These are phyloP conservation scores for Hycleus cichorii DNA, from an alignment of 1,140 invertebrate genomes.

Conservation along the genomic window DNA sequence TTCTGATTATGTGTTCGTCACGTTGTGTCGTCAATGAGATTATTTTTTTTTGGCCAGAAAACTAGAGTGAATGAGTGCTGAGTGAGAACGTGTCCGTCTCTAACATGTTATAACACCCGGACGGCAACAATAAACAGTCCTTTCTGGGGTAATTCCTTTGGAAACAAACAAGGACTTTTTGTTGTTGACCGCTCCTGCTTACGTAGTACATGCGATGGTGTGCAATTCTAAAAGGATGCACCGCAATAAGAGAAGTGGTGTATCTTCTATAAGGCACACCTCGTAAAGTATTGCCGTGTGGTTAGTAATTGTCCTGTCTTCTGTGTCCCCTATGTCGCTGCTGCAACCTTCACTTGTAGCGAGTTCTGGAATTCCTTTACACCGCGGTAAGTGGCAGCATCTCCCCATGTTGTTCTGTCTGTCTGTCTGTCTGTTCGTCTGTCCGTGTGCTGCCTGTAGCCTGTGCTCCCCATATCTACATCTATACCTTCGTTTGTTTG, in stretches of 20 bases:
- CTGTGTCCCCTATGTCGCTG: constrained; percentile 66
- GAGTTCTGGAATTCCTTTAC: constrained; percentile 95
- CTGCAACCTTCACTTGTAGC: constrained; percentile 65
- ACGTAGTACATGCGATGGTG: constrained; percentile 26
- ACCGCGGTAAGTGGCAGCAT: constrained; percentile 87
- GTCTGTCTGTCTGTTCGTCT: constrained; percentile 38
- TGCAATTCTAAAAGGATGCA: no score
- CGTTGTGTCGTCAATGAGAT: constrained; percentile 34
- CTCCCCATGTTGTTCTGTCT: constrained; percentile 40
- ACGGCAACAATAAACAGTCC: neutral
- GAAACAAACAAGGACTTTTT: no score
- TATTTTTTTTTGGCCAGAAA: neutral
- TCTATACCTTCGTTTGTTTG: constrained; percentile 25
- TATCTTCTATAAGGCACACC: constrained; percentile 18
- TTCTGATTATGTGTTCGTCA: constrained; percentile 32
- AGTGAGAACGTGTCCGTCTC: constrained; percentile 11
- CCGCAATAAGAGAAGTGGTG: neutral
- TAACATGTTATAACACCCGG: constrained; percentile 2
- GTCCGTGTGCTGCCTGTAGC: constrained; percentile 41
- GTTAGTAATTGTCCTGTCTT: constrained; percentile 64
- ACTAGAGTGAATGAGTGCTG: constrained; percentile 23
- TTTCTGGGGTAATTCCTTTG: no score
- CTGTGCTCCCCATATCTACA: constrained; percentile 24
- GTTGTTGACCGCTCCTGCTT: constrained; percentile 17
- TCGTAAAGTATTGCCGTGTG: constrained; percentile 53